phyloP scores from a whole-genome alignment of 2,797 vertebrate genomes.

The Darevskia nairensis region DNA sequence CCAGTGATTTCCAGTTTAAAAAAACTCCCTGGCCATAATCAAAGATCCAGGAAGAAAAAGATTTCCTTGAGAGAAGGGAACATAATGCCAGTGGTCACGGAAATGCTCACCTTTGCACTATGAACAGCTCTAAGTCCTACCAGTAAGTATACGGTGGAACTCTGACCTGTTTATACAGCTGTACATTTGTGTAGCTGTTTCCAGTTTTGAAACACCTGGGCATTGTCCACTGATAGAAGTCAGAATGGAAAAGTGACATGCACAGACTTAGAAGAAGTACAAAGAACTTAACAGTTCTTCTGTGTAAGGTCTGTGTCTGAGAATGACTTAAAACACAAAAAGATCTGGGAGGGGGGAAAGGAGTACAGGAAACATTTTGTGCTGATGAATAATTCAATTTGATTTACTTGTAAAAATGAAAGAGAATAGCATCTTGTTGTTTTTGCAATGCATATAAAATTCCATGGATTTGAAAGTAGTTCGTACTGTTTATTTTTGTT shows the following conservation, averaged over 20 bases:
- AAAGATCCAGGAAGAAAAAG: not conserved
- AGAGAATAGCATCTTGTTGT: not conserved
- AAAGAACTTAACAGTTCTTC: not conserved
- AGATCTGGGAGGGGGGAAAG: not conserved
- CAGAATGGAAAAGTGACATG: not conserved
- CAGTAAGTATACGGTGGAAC: too few species aligned
- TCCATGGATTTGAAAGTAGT: not conserved
- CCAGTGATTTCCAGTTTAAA: too few species aligned
- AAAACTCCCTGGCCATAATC: too few species aligned
- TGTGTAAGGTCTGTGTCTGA: not conserved
- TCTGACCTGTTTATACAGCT: not conserved
- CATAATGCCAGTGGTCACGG: not conserved
- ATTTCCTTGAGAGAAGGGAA: not conserved
- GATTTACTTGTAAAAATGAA: conserved; percentile 17
- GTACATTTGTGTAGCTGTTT: not conserved
- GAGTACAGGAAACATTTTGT: not conserved
- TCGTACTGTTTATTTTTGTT: not conserved
- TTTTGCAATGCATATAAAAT: not conserved
- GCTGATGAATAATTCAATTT: conserved; percentile 29
- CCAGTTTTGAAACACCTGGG: not conserved
- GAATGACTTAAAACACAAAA: conserved; percentile 1
- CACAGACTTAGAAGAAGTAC: not conserved
- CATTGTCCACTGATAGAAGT: not conserved
- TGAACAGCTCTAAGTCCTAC: not conserved
- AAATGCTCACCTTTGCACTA: too few species aligned